phyloP scores from a whole-genome alignment of 2,797 vertebrate species.

The Scolopax bukidnonensis region DNA sequence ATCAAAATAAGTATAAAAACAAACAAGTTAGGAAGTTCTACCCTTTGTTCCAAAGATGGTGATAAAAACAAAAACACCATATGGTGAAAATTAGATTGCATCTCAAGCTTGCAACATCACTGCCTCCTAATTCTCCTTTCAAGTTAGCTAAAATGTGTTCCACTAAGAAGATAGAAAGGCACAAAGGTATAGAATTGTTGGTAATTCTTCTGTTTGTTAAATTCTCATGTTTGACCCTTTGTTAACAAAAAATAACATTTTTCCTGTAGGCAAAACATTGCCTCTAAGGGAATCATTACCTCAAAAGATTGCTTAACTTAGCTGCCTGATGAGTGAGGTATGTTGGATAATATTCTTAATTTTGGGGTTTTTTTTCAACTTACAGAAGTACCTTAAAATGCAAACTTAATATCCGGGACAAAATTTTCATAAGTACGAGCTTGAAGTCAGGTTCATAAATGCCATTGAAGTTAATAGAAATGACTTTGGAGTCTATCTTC shows the following conservation, averaged over 20 bases:
- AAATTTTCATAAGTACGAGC: not conserved
- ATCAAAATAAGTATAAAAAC: constrained; percentile 63
- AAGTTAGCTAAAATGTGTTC: not conserved
- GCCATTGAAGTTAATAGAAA: not conserved
- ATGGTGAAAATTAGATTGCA: constrained; percentile 30
- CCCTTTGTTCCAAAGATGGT: constrained; percentile 56
- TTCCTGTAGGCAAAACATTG: not conserved
- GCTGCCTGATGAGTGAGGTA: not conserved
- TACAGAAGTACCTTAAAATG: constrained; percentile 26
- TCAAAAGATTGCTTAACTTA: not conserved
- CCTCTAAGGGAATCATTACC: not conserved
- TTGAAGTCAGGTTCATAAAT: not conserved
- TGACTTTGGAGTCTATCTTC: not conserved
- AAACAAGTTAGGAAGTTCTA: constrained; percentile 36
- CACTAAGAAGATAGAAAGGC: not conserved
- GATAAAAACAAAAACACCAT: constrained; percentile 47
- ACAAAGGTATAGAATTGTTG: not conserved
- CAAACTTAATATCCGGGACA: constrained; percentile 20
- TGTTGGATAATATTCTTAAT: not conserved
- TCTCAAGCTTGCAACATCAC: not conserved
- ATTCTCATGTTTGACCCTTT: not conserved
- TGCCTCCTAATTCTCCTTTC: constrained; percentile 44
- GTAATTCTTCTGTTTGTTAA: not conserved
- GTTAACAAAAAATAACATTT: not conserved
- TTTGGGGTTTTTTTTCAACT: not conserved